Evolutionary conservation across 2,888 invertebrate species (phyloP).

Genomic region (Eremobia ochroleuca): DNA sequence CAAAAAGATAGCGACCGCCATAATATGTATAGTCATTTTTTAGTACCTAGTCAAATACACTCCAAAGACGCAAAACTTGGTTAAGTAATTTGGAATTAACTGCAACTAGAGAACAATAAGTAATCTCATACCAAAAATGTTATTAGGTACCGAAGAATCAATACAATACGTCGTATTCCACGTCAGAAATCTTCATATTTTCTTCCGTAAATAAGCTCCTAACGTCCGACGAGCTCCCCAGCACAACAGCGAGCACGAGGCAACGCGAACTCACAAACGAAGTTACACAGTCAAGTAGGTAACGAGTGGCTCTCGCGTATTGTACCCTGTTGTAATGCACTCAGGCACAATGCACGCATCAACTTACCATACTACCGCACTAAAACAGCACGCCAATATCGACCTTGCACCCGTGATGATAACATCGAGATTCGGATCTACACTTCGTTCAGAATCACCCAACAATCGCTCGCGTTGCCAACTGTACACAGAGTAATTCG

Average conservation of each 20-base stretch:
- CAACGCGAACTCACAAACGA: constrained; percentile 85
- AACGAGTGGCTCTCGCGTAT: constrained; percentile 88
- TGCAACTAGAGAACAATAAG: not conserved
- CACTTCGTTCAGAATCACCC: constrained; percentile 40
- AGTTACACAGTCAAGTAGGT: constrained; percentile 91
- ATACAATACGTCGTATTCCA: not conserved
- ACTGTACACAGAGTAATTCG: constrained; percentile 70
- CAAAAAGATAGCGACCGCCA: no score
- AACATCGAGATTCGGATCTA: constrained; percentile 48
- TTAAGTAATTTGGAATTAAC: not conserved
- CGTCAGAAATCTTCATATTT: not conserved
- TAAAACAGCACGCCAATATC: constrained; percentile 46
- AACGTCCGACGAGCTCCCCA: constrained; percentile 67
- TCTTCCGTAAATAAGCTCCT: not conserved
- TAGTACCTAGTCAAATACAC: not conserved
- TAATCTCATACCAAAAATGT: not conserved
- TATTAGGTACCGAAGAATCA: not conserved
- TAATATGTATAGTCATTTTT: no score
- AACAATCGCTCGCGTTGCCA: constrained; percentile 54
- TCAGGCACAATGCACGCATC: constrained; percentile 68
- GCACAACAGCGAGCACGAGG: constrained; percentile 68
- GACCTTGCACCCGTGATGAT: constrained; percentile 5
- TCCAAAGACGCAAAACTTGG: not conserved
- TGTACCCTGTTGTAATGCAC: constrained; percentile 79
- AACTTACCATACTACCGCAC: constrained; percentile 54